Base-by-base conservation (phyloP, 2,797 vertebrate genomes). In the Masticophis lateralis region DNA sequence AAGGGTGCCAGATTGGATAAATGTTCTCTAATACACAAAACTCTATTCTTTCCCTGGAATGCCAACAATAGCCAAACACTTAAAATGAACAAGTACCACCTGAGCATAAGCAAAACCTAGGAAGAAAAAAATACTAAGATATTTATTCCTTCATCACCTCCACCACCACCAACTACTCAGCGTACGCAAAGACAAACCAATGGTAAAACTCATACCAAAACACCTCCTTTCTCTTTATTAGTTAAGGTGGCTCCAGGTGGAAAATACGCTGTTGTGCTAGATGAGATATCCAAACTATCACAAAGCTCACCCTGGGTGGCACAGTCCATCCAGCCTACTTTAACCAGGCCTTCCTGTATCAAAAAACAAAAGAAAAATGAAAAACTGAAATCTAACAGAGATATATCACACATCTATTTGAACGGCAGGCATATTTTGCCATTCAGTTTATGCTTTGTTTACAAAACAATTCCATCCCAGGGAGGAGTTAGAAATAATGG, bases 281-380 rank as follows among this genome's bases (percentile, higher is more conserved):
- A 97, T 10, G 97, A 98, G 95, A 99, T 97, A 96, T 99, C 98
- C 95, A 99, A 98, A 95, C 98, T 99, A 53, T 98, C 97, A 97
- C 99, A 99, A 93, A 99, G 98, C 86, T 98, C 98, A 37, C 97
- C 97, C 95, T 99, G 98, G 57, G 97, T 97, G 83, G 96, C 95
- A 97, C 99, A 99, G 97, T 99, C 99, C 96, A 99, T 98, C 99
- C 99, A 99, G 55, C 99, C 99, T 88, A 99, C 98, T 87, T 98
- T 98, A 92, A 98, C 99, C 69, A 99, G 98, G 83, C 99, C 99
- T 27, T 99, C 98, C 99, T 99, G 93, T 90, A 96, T 93, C 2
- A 88, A 93, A 86, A 37, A 47, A 87, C 37, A 96, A 47, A 66
- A 37, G 86, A 92, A 66, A 28, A 51, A 22, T 22, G 87, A 16